A percentile compares a stretch with the other conserved stretches of the same genome.
These are phyloP conservation scores for Macquaria australasica DNA, from an alignment of 2,113 vertebrate species.

Conservation along the genomic window DNA sequence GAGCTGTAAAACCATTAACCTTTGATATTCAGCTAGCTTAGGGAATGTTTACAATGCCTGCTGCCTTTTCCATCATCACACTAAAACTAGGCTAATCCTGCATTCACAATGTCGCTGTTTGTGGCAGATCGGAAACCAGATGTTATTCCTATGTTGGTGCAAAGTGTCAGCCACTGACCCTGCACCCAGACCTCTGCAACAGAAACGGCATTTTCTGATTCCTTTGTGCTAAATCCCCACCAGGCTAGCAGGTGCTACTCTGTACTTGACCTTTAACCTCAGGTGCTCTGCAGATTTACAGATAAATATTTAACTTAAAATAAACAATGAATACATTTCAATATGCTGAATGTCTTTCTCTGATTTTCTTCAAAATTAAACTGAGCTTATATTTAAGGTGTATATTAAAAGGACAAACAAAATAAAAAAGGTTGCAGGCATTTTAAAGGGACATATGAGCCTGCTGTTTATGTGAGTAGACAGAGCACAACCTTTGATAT, in stretches of 20 bases:
- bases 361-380: no score
- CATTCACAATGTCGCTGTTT: neutral
- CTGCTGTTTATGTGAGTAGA: no score
- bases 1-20: slow-evolving; percentile 81
- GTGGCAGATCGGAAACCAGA: neutral
- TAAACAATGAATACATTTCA: no score
- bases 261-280: neutral
- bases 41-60: slow-evolving; percentile 45
- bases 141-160: neutral
- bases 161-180: neutral
- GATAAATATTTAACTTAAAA: no score
- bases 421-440: no score
- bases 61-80: neutral
- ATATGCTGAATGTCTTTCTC: no score
- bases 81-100: neutral
- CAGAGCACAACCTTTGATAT: no score
- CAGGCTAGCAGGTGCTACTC: neutral
- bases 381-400: no score
- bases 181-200: neutral
- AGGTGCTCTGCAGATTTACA: no score
- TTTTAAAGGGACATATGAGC: no score
- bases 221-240: neutral
- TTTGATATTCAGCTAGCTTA: slow-evolving; percentile 61
- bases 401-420: no score
- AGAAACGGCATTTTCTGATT: neutral